These are phyloP conservation scores for Melinaea menophilus DNA, from an alignment of 2,888 invertebrate genomes.

Conservation along the genomic window DNA sequence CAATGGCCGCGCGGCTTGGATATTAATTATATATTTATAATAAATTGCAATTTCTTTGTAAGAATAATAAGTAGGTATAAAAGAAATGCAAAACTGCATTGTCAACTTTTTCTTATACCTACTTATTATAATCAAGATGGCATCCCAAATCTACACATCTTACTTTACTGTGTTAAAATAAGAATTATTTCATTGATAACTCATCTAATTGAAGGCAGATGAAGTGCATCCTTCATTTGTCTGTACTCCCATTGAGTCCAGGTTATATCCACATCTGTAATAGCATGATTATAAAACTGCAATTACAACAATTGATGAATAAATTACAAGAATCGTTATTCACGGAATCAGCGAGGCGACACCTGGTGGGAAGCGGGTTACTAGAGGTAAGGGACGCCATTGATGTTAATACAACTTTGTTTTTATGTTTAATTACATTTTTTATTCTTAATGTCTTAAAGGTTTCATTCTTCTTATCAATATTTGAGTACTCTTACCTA, in stretches of 20 bases:
- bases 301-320: conserved; percentile 8
- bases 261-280: neutral
- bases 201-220: too few species aligned
- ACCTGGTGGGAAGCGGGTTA: conserved; percentile 14
- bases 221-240: too few species aligned
- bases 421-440: too few species aligned
- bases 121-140: too few species aligned
- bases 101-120: too few species aligned
- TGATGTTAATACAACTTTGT: neutral
- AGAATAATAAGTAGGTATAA: conserved; percentile 5
- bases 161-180: too few species aligned
- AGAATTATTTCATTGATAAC: too few species aligned
- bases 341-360: conserved; percentile 10
- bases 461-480: too few species aligned
- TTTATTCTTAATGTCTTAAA: too few species aligned
- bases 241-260: neutral
- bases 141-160: too few species aligned
- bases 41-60: conserved; percentile 25
- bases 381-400: conserved; percentile 8
- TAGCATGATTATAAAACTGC: neutral
- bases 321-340: conserved; percentile 10
- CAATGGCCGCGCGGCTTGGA: conserved; percentile 29
- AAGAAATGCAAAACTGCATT: neutral
- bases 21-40: conserved; percentile 27
- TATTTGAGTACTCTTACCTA: too few species aligned